Evolutionary conservation across 2,113 vertebrate species (phyloP).

Genomic region (Sakesphorus luctuosus): DNA sequence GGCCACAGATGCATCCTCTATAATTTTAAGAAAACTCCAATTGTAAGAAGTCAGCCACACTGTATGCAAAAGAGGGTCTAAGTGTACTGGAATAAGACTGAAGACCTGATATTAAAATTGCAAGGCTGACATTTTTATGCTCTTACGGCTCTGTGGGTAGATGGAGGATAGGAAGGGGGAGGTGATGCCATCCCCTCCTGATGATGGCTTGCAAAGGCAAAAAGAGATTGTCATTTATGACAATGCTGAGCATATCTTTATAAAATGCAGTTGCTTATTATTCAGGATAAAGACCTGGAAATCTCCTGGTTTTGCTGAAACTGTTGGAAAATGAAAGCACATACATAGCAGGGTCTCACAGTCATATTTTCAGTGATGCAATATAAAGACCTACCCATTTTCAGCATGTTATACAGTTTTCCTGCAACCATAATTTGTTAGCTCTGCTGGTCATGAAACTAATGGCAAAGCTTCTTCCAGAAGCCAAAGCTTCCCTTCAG

Average conservation of each 20-base stretch:
- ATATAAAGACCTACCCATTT: not conserved
- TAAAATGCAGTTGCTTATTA: not conserved
- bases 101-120: constrained; percentile 47
- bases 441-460: not conserved
- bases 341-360: not conserved
- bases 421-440: not conserved
- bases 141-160: not conserved
- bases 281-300: not conserved
- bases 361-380: not conserved
- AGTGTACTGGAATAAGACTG: constrained; percentile 11
- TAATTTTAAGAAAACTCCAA: not conserved
- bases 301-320: not conserved
- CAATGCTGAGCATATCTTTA: not conserved
- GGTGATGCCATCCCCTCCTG: not conserved
- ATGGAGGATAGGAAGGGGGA: not conserved
- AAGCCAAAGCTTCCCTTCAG: not conserved
- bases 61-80: not conserved
- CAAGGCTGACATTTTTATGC: not conserved
- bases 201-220: not conserved
- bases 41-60: not conserved
- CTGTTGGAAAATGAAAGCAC: not conserved
- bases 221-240: not conserved
- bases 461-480: not conserved
- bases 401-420: not conserved
- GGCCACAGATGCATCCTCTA: not conserved